Percentiles rank a stretch among this genome's conserved stretches.
Conservation (phyloP, 2,888 invertebrate species). For the Chouioia cunea region DNA sequence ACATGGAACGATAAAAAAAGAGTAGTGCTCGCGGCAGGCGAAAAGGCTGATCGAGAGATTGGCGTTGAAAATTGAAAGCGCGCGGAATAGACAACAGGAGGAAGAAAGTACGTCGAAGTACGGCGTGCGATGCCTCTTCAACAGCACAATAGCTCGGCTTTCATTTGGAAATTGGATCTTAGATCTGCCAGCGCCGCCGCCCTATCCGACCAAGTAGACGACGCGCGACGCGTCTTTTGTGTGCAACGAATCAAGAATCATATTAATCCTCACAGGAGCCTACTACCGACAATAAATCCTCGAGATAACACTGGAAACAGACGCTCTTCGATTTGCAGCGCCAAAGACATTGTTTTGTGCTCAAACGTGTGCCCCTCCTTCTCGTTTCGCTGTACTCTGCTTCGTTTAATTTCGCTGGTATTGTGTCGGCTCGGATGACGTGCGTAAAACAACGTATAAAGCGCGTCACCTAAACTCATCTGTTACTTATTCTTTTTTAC, state of each 20-base stretch:
- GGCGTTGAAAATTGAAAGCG: slow-evolving; percentile 22
- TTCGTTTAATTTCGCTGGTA: no score
- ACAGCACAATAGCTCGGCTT: slow-evolving; percentile 23
- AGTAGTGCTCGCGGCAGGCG: slow-evolving; percentile 42
- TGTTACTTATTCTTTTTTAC: no score
- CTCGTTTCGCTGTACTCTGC: background rate
- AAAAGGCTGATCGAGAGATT: slow-evolving; percentile 11
- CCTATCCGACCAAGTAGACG: background rate
- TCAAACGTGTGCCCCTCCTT: background rate
- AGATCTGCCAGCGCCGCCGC: slow-evolving; percentile 7
- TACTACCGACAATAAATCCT: slow-evolving; percentile 24
- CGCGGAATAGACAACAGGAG: slow-evolving; percentile 24
- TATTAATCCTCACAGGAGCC: slow-evolving; percentile 22
- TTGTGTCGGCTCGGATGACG: no score
- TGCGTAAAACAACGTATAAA: no score
- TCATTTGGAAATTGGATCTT: slow-evolving; percentile 41
- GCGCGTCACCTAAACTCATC: no score
- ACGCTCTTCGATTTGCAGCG: slow-evolving; percentile 17
- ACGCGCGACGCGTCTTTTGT: slow-evolving; percentile 30
- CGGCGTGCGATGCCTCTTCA: background rate
- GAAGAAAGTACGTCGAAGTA: slow-evolving; percentile 34
- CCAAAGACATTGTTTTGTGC: slow-evolving; percentile 12
- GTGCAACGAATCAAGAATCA: slow-evolving; percentile 27
- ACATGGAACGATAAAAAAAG: background rate
- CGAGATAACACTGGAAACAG: slow-evolving; percentile 29